phyloP scores from a whole-genome alignment of 1,140 invertebrate genomes.

The Myzus persicae region DNA sequence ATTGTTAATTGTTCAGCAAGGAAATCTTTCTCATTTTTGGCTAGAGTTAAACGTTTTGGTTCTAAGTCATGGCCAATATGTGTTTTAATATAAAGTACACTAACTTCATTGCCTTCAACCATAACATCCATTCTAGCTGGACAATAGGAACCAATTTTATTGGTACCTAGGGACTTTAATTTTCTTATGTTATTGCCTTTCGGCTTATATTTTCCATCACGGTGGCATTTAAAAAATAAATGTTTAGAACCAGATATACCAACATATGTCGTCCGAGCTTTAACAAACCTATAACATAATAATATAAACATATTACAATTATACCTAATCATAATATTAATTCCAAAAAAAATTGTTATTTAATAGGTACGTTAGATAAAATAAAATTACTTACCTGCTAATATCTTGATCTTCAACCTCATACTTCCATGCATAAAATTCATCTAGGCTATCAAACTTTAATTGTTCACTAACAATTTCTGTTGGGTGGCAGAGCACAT shows the following conservation, averaged over 20 bases:
- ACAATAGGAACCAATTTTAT: constrained; percentile 54
- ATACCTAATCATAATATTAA: not conserved
- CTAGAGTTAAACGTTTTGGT: constrained; percentile 42
- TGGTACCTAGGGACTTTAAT: constrained; percentile 42
- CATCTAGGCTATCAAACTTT: constrained; percentile 41
- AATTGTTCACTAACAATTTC: constrained; percentile 39
- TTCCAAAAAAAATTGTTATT: not conserved
- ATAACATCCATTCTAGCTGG: constrained; percentile 55
- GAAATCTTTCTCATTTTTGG: constrained; percentile 42
- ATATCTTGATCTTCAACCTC: constrained; percentile 53
- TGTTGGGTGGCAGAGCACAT: constrained; percentile 36
- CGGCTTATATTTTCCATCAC: constrained; percentile 54
- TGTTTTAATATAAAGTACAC: constrained; percentile 53
- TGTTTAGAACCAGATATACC: constrained; percentile 50
- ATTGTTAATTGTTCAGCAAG: constrained; percentile 45
- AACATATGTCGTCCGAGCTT: constrained; percentile 52
- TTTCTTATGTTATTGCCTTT: constrained; percentile 57
- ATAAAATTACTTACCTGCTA: constrained; percentile 32
- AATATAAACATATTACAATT: not conserved
- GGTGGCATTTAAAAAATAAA: constrained; percentile 57
- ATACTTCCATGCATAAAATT: constrained; percentile 47
- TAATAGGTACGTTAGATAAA: not conserved
- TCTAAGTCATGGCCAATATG: constrained; percentile 55
- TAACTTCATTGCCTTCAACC: constrained; percentile 46
- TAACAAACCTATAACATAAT: constrained; percentile 44